Percentiles rank a stretch among this genome's conserved stretches.
Conservation (phyloP, 2,888 invertebrate genomes). For the Sinotaia quadrata region DNA sequence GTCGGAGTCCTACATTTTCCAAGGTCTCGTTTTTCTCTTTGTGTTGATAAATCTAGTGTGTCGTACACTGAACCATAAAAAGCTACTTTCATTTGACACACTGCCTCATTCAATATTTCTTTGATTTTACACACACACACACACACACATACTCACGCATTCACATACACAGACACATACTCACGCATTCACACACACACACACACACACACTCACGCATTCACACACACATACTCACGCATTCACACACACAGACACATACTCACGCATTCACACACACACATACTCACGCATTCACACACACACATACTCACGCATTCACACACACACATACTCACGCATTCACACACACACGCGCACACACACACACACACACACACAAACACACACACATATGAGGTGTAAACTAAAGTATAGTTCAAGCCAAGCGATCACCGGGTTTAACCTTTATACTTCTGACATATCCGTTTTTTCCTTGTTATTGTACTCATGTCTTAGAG, state of each 20-base stretch:
- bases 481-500: too few relatives aligned
- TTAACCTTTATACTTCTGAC: too few relatives aligned
- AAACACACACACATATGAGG: not conserved
- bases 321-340: too few relatives aligned
- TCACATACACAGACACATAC: slow-evolving; percentile 3
- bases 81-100: not conserved
- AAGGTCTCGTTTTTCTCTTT: too few relatives aligned
- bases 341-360: slow-evolving; percentile 1
- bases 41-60: too few relatives aligned
- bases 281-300: too few relatives aligned
- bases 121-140: not conserved
- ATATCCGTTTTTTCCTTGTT: too few relatives aligned
- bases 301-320: not conserved
- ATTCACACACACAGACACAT: not conserved
- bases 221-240: not conserved
- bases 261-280: not conserved
- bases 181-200: not conserved
- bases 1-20: too few relatives aligned
- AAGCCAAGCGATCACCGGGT: too few relatives aligned
- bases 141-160: slow-evolving; percentile 1
- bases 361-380: not conserved
- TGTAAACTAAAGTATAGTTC: too few relatives aligned
- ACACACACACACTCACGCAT: not conserved
- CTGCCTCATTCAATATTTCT: not conserved
- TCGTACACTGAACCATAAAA: too few relatives aligned